phyloP scores from a whole-genome alignment of 2,797 vertebrate species.

The Tragelaphus eurycerus region DNA sequence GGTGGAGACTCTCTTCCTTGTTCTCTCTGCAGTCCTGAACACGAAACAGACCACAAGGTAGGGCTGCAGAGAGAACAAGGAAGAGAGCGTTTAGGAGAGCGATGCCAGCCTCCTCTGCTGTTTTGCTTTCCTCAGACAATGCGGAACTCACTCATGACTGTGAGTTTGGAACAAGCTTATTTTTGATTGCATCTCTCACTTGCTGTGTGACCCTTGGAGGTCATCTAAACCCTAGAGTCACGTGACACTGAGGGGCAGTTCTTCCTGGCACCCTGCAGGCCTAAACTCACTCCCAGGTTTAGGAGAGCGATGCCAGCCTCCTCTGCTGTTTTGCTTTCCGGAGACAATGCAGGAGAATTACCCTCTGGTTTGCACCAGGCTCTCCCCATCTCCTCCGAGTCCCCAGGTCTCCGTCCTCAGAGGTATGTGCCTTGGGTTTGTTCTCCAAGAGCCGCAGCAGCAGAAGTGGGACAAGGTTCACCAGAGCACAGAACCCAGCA shows the following conservation, averaged over 20 bases:
- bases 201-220: accelerated
- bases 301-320: accelerated
- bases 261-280: accelerated
- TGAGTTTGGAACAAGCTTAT: too few relatives aligned
- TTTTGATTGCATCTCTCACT: too few relatives aligned
- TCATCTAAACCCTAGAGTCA: neutral
- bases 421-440: accelerated
- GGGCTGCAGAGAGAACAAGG: too few relatives aligned
- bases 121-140: too few relatives aligned
- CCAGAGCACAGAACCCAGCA: neutral
- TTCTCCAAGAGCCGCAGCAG: neutral
- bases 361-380: neutral
- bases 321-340: accelerated
- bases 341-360: accelerated
- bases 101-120: too few relatives aligned
- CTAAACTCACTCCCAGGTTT: neutral
- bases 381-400: accelerated
- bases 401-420: accelerated
- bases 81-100: too few relatives aligned
- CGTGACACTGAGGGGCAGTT: accelerated
- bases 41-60: accelerated
- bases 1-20: too few relatives aligned
- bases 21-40: neutral
- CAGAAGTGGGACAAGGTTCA: neutral
- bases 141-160: too few relatives aligned